Percentiles rank a stretch among this genome's conserved stretches.
These are phyloP conservation scores for Antheraea assamensis DNA, from an alignment of 2,888 invertebrate genomes.

Conservation along the genomic window DNA sequence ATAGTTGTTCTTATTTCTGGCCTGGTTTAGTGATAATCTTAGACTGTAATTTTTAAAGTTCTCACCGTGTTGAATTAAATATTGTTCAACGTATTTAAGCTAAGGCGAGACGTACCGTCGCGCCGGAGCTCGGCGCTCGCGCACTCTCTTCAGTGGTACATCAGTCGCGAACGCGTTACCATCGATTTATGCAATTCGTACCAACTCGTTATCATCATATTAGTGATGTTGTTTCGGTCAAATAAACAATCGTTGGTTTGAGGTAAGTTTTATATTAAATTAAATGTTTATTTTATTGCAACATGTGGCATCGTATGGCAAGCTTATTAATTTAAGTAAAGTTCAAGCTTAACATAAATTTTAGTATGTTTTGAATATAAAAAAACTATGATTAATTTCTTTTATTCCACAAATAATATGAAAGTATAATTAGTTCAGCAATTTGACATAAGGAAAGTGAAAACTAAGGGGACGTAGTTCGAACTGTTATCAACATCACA, in stretches of 20 bases:
- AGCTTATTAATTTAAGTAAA: no score
- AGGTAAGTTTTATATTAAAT: constrained; percentile 35
- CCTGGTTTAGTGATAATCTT: not conserved
- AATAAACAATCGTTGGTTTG: constrained; percentile 37
- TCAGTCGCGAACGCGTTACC: constrained; percentile 43
- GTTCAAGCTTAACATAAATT: no score
- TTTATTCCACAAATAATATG: no score
- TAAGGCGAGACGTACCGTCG: constrained; percentile 14
- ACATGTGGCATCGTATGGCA: not conserved
- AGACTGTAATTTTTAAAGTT: not conserved
- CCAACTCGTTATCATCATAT: constrained; percentile 34
- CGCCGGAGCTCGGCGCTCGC: constrained; percentile 29
- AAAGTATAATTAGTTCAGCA: no score
- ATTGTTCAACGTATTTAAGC: not conserved
- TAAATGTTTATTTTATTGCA: not conserved
- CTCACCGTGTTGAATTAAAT: constrained; percentile 4
- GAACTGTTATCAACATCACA: not conserved
- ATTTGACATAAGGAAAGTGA: no score
- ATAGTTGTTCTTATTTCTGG: not conserved
- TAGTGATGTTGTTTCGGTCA: constrained; percentile 38
- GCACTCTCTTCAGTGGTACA: constrained; percentile 24
- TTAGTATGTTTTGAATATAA: no score
- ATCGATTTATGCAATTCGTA: constrained; percentile 32
- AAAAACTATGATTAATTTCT: no score
- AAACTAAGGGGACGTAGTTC: not conserved